These are phyloP conservation scores for Dryocosmus kuriphilus DNA, from an alignment of 2,888 invertebrate species.

Conservation along the genomic window DNA sequence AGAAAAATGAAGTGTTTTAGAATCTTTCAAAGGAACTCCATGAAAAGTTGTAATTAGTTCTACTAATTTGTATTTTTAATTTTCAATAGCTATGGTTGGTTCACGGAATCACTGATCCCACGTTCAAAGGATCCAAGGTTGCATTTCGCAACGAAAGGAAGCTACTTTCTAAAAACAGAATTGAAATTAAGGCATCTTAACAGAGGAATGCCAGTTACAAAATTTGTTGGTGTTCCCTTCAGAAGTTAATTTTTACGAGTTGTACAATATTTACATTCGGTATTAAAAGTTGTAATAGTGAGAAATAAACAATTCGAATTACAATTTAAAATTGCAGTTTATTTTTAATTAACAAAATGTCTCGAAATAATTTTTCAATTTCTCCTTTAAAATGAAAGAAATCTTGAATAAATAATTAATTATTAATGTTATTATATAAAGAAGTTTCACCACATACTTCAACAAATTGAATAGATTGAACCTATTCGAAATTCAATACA, in stretches of 20 bases:
- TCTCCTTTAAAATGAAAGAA: background rate
- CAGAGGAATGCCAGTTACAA: conserved; percentile 57
- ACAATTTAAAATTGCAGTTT: background rate
- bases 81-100: conserved; percentile 71
- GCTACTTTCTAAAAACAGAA: conserved; percentile 66
- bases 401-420: background rate
- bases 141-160: conserved; percentile 60
- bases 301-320: background rate
- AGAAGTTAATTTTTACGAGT: background rate
- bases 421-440: background rate
- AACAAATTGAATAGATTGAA: conserved; percentile 4
- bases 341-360: background rate
- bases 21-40: too few relatives aligned
- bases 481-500: conserved; percentile 51
- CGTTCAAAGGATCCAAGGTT: conserved; percentile 65
- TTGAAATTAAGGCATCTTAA: conserved; percentile 60
- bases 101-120: conserved; percentile 60
- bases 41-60: background rate
- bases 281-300: background rate
- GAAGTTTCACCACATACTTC: background rate
- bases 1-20: too few relatives aligned
- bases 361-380: too few relatives aligned
- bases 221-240: conserved; percentile 66
- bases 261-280: background rate
- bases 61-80: conserved; percentile 37